Evolutionary conservation across 1,140 invertebrate genomes (phyloP).

Genomic region (Parasteatoda tepidariorum): DNA sequence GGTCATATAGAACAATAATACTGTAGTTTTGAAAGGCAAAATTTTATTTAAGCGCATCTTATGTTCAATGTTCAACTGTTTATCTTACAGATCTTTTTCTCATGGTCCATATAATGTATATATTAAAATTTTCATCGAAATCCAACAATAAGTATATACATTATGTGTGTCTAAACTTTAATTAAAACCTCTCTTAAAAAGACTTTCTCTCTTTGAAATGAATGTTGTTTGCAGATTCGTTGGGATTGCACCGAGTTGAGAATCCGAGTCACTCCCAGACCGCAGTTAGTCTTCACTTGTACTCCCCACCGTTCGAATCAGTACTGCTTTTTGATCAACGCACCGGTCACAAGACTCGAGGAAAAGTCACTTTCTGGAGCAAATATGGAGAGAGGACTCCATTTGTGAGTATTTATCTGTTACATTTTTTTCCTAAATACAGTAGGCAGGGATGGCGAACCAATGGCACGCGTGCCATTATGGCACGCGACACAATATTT

Average conservation of each 20-base stretch:
- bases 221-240: conserved; percentile 80
- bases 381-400: conserved; percentile 75
- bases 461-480: background rate
- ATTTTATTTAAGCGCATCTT: too few relatives aligned
- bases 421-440: background rate
- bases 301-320: conserved; percentile 91
- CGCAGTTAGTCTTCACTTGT: conserved; percentile 94
- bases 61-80: too few relatives aligned
- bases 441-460: background rate
- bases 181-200: too few relatives aligned
- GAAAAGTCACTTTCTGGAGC: conserved; percentile 90
- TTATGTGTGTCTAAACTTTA: too few relatives aligned
- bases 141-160: too few relatives aligned
- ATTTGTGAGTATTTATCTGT: conserved; percentile 22
- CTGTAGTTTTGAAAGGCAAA: too few relatives aligned
- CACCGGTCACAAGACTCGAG: conserved; percentile 80
- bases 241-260: conserved; percentile 96
- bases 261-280: conserved; percentile 89
- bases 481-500: background rate
- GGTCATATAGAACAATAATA: too few relatives aligned
- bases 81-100: too few relatives aligned
- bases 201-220: too few relatives aligned
- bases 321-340: conserved; percentile 93
- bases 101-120: too few relatives aligned
- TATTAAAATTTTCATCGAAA: too few relatives aligned